Percentiles rank a stretch among this genome's conserved stretches.
These are phyloP conservation scores for Atlantisia rogersi DNA, from an alignment of 2,113 vertebrate genomes.

Conservation along the genomic window DNA sequence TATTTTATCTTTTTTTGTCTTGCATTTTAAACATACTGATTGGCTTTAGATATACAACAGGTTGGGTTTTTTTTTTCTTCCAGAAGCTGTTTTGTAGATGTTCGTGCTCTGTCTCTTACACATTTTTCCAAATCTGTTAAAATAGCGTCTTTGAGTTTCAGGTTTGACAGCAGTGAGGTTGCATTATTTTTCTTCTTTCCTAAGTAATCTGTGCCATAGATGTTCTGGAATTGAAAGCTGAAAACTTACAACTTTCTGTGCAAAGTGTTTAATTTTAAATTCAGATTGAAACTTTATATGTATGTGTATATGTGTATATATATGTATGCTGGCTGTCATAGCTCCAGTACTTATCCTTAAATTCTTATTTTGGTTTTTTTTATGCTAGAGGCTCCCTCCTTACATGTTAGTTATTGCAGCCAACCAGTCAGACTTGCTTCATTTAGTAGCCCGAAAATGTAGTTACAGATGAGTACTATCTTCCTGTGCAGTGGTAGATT, in stretches of 20 bases:
- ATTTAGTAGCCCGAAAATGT: not conserved
- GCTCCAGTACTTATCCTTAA: not conserved
- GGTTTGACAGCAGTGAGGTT: not conserved
- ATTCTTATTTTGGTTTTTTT: not conserved
- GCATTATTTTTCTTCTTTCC: not conserved
- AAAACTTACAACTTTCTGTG: not conserved
- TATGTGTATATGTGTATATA: too few species aligned
- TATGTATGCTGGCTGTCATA: not conserved
- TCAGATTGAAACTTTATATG: not conserved
- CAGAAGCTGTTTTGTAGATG: not conserved
- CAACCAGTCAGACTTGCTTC: not conserved
- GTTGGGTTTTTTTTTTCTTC: too few species aligned
- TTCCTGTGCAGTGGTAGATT: not conserved
- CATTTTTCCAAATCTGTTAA: not conserved
- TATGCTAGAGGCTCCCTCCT: not conserved
- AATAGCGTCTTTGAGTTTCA: not conserved
- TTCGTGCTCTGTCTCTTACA: not conserved
- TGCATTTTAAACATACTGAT: not conserved
- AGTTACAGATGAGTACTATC: not conserved
- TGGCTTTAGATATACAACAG: not conserved
- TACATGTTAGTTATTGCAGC: not conserved
- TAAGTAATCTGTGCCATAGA: not conserved
- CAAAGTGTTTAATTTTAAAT: not conserved
- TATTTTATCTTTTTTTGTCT: not conserved
- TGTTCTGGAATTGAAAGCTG: not conserved